Base-by-base conservation (phyloP, 2,888 invertebrate species). In the Tiphia femorata region DNA sequence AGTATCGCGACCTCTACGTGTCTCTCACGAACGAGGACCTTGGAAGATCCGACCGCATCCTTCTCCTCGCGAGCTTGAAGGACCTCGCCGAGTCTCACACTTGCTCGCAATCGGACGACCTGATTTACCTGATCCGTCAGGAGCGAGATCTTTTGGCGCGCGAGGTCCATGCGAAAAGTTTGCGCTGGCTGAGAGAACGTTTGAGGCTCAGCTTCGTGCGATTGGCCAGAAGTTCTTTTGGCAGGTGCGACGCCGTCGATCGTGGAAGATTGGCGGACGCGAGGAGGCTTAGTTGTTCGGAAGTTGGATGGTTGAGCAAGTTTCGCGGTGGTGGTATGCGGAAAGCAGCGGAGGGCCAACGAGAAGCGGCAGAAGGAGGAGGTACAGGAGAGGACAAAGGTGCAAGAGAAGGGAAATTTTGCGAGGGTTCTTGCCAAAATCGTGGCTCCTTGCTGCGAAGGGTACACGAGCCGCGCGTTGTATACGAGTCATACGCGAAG, bases 1-100 rank as follows among this genome's bases (percentile, higher is more conserved):
- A 91, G 73, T 86, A 94, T 44, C 89, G 89, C 50, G 89, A 90
- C 70, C 84, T 94, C 14, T 95, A 93, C 78, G 87, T 89, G 68
- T 87, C 89, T 49, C 86, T 95, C 64, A 25, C 47, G 2, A 85
- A 85, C 42, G 84, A 87, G 17, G 85, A 88, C 65, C 78, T 88
- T 58, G 85, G 86, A 0, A 86, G 86, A 16, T 88, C 89, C 62
- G 89, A 91, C 65, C 86, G 93, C 33, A 84, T 94, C 52, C 89
- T 91, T 72, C 87, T 91, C 1, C 83, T 95, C 8, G 85, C 89
- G 0, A 89, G 90, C 20, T 86, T 94, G 64, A 92, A 91, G 80
- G 86, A 88, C 66, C 86, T 91, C 10, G 83, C 92, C 62, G 87
- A 87, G 66, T 84, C 86, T 40, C 89, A 90, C 65, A 84, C 86